These are phyloP conservation scores for Drosophila mettleri DNA, from an alignment of 2,888 invertebrate genomes.

Conservation along the genomic window DNA sequence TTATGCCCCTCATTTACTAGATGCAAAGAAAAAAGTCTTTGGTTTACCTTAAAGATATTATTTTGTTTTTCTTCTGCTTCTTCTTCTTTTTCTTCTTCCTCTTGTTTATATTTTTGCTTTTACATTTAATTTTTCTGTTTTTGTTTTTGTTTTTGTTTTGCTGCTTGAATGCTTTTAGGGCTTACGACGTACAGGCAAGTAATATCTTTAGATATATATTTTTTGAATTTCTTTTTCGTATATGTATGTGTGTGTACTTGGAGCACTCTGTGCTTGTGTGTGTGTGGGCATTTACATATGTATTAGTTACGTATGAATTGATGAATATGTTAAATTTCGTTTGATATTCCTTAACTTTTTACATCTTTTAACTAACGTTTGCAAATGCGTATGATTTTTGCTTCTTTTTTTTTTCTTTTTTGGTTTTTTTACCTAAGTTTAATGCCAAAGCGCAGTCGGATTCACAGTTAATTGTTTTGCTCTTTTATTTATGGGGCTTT, in stretches of 20 bases:
- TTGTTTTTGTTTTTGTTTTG: slow-evolving; percentile 12
- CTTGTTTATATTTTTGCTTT: slow-evolving; percentile 17
- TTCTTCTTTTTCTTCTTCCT: slow-evolving; percentile 18
- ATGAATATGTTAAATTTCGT: slow-evolving; percentile 44
- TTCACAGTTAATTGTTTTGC: slow-evolving; percentile 27
- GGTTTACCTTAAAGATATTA: slow-evolving; percentile 83
- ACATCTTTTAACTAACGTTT: slow-evolving; percentile 22
- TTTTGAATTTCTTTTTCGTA: slow-evolving; percentile 35
- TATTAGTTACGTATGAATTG: slow-evolving; percentile 67
- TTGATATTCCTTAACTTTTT: slow-evolving; percentile 24
- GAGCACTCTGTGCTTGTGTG: slow-evolving; percentile 12
- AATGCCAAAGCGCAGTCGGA: slow-evolving; percentile 36
- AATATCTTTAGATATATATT: slow-evolving; percentile 46
- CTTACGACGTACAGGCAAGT: slow-evolving; percentile 73
- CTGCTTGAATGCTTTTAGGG: slow-evolving; percentile 52
- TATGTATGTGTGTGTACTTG: slow-evolving; percentile 19
- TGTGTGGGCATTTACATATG: slow-evolving; percentile 64
- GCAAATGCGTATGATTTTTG: too few species aligned
- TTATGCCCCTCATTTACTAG: slow-evolving; percentile 55
- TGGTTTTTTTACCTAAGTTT: slow-evolving; percentile 28
- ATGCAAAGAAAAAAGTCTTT: slow-evolving; percentile 84
- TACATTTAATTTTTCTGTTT: slow-evolving; percentile 12
- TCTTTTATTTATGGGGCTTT: not conserved
- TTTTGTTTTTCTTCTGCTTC: slow-evolving; percentile 33
- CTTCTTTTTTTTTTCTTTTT: too few species aligned